Base-by-base conservation (phyloP, 2,888 invertebrate species). In the Drosophila atroscutellata region DNA sequence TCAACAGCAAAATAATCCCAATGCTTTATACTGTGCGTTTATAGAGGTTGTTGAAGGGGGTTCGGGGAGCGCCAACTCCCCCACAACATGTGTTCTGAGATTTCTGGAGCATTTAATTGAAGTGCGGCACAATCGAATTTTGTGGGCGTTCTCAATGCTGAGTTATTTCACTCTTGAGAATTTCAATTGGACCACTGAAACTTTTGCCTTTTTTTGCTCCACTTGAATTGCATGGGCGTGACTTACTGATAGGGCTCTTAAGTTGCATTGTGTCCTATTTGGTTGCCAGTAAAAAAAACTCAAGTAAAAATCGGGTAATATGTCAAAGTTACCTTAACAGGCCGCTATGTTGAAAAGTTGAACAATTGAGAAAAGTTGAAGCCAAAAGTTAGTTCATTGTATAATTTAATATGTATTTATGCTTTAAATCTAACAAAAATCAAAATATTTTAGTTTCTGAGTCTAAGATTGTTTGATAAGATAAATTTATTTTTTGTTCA, bases 121-220 rank as follows among this genome's bases (percentile, higher is more conserved):
- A 77, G 73, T 75, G 74, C 71, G 68, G 56, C 80, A 57, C 68
- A 76, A 59, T 69, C 73, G 67, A 68, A 83, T 76, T 81, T 83
- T 66, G 71, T 72, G 80, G 73, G 73, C 69, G 63, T 70, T 72
- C 42, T 55, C 70, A 56, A 70, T 67, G 64, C 70, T 75, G 75
- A 86, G 74, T 89, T 89, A 86, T 89, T 86, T 86, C 51, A 64
- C 85, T 89, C 89, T 62, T 37, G 89, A 86, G 85, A 70, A 69
- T 77, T 80, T 68, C 79, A 64, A 86, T 77, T 77, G 68, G 54
- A 66, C 61, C 49, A 60, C 36, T 39, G 52, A 47, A 74, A 62
- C 28, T 79, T 81, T 68, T 26, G 32, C 51, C 26, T 26, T 34
- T 7, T 15, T 37, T 55, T 20, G 8, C 32, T 56, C 30, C 7